Evolutionary conservation across 2,113 vertebrate genomes (phyloP).

Genomic region (Oriolus oriolus): DNA sequence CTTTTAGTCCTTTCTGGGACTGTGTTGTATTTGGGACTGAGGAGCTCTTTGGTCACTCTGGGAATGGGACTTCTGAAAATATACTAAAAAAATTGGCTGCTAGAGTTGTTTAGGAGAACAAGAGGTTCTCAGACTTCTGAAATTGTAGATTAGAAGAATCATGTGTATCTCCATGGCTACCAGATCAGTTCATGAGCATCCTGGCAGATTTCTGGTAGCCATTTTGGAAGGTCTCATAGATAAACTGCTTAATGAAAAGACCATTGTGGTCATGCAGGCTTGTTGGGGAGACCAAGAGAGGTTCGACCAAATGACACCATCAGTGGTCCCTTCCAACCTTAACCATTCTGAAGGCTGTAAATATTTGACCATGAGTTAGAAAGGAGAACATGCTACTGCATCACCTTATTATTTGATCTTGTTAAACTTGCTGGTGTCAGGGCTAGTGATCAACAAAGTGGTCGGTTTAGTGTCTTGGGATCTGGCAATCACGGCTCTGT

Average conservation of each 20-base stretch:
- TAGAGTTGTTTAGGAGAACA: constrained; percentile 12
- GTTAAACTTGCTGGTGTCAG: background rate
- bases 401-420: background rate
- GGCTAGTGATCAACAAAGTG: background rate
- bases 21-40: background rate
- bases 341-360: background rate
- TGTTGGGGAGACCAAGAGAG: background rate
- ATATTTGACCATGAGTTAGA: background rate
- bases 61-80: background rate
- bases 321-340: background rate
- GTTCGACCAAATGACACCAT: background rate
- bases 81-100: background rate
- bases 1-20: background rate
- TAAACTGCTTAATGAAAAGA: background rate
- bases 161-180: constrained; percentile 53
- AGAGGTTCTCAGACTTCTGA: constrained; percentile 28
- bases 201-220: constrained; percentile 7
- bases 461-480: background rate
- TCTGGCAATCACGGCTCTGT: fast-evolving
- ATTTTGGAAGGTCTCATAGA: background rate
- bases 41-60: background rate
- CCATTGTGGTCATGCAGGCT: background rate
- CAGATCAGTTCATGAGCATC: background rate
- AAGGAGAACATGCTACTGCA: background rate
- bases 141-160: constrained; percentile 38